Conservation (phyloP, 2,113 vertebrate genomes). For the Capra hircus region DNA sequence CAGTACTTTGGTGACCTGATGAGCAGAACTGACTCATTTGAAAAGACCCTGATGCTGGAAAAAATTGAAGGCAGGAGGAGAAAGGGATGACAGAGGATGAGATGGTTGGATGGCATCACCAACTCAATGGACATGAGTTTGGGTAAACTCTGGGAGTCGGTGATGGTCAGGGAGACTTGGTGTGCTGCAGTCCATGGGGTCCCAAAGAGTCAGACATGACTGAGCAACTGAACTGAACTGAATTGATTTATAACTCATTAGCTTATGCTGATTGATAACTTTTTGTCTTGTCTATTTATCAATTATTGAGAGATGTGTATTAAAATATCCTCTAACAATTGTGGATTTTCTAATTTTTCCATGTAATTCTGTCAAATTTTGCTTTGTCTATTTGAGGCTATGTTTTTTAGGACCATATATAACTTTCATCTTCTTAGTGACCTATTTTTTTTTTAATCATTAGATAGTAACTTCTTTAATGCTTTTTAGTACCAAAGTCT, state of each 20-base stretch:
- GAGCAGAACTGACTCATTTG: background rate
- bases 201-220: background rate
- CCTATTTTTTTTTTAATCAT: background rate
- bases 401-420: background rate
- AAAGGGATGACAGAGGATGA: background rate
- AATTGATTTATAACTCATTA: background rate
- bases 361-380: background rate
- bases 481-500: background rate
- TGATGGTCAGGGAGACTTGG: background rate
- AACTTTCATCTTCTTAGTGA: background rate
- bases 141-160: background rate
- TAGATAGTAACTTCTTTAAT: background rate
- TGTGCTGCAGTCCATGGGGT: background rate
- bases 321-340: background rate
- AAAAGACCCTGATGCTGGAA: background rate
- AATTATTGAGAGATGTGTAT: background rate
- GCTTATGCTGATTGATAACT: background rate
- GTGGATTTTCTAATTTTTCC: slow-evolving; percentile 21
- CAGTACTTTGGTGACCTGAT: background rate
- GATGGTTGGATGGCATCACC: background rate
- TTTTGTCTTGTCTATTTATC: background rate
- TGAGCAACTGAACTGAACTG: background rate
- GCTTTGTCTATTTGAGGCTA: background rate
- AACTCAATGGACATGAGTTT: background rate
- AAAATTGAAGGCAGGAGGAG: background rate